A percentile compares a stretch with the other conserved stretches of the same genome.
These are phyloP conservation scores for Drosophila lacteicornis DNA, from an alignment of 1,140 invertebrate species.

Conservation along the genomic window DNA sequence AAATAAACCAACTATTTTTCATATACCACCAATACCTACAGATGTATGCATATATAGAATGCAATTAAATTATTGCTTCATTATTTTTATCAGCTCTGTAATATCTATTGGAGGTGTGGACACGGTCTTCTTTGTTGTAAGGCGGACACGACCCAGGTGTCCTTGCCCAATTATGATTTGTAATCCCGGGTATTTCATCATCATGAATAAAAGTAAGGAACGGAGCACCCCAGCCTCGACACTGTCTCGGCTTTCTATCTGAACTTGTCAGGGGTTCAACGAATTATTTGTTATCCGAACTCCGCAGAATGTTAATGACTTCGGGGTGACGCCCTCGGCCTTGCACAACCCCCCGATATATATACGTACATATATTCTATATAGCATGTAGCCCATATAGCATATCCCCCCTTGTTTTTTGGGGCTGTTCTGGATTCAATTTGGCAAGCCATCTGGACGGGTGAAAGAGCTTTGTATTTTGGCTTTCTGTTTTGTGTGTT, in stretches of 20 bases:
- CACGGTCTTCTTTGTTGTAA: slow-evolving; percentile 9
- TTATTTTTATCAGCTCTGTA: neutral
- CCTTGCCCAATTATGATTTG: slow-evolving; percentile 31
- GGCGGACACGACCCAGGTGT: slow-evolving; percentile 5
- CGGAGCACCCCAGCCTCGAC: neutral
- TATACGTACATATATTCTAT: neutral
- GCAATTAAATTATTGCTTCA: slow-evolving; percentile 12
- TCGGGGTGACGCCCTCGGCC: slow-evolving; percentile 12
- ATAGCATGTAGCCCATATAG: slow-evolving; percentile 16
- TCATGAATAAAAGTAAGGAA: neutral
- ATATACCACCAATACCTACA: no score
- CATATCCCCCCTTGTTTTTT: slow-evolving; percentile 3
- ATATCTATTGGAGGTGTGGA: neutral
- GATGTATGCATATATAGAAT: neutral
- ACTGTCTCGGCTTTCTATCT: slow-evolving; percentile 22
- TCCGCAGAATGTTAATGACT: slow-evolving; percentile 41
- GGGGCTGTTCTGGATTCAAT: slow-evolving; percentile 27
- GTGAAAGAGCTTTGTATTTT: slow-evolving; percentile 22
- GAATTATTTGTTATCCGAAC: slow-evolving; percentile 43
- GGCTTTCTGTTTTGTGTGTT: slow-evolving; percentile 24
- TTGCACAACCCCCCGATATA: slow-evolving; percentile 27
- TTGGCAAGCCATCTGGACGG: slow-evolving; percentile 44
- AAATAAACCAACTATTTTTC: neutral
- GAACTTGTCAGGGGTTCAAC: slow-evolving; percentile 27
- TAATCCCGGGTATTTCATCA: slow-evolving; percentile 17